Evolutionary conservation across 2,113 vertebrate genomes (phyloP).

Genomic region (Thunnus maccoyii): DNA sequence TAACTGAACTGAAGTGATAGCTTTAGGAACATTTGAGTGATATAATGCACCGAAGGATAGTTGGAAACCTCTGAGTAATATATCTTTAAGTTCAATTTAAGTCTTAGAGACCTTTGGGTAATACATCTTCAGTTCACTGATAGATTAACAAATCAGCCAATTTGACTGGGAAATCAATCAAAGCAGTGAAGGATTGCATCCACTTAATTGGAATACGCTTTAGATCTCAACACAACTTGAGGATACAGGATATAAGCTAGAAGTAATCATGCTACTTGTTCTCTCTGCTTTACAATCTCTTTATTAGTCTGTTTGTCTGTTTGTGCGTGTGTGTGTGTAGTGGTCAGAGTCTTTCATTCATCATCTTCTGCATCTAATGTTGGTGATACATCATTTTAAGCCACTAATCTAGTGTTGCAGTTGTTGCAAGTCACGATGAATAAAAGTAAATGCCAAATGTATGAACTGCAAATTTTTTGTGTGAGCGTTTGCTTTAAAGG

Average conservation of each 20-base stretch:
- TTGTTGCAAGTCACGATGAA: slow-evolving; percentile 27
- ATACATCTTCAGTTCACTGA: slow-evolving; percentile 57
- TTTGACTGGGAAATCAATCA: slow-evolving; percentile 68
- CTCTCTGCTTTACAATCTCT: slow-evolving; percentile 15
- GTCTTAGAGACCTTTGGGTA: slow-evolving; percentile 13
- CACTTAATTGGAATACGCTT: slow-evolving; percentile 36
- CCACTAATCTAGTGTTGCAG: slow-evolving; percentile 4
- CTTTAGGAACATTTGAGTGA: background rate
- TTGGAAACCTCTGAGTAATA: slow-evolving; percentile 10
- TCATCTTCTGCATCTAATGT: slow-evolving; percentile 20
- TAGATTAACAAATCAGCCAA: slow-evolving; percentile 57
- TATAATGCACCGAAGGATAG: background rate
- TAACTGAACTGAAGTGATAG: background rate
- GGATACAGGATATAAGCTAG: background rate
- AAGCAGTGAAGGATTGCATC: slow-evolving; percentile 37
- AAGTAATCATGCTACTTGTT: slow-evolving; percentile 8
- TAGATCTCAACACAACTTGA: slow-evolving; percentile 9
- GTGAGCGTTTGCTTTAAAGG: background rate
- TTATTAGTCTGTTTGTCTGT: slow-evolving; percentile 27
- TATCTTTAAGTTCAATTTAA: slow-evolving; percentile 19
- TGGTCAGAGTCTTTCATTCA: slow-evolving; percentile 29
- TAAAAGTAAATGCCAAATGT: slow-evolving; percentile 27
- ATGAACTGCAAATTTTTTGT: background rate
- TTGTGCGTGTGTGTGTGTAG: background rate
- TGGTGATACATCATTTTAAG: slow-evolving; percentile 42